Evolutionary conservation across 2,797 vertebrate species (phyloP), one percentile per base, ranked within the genome.

Genomic region (Lateolabrax maculatus): DNA sequence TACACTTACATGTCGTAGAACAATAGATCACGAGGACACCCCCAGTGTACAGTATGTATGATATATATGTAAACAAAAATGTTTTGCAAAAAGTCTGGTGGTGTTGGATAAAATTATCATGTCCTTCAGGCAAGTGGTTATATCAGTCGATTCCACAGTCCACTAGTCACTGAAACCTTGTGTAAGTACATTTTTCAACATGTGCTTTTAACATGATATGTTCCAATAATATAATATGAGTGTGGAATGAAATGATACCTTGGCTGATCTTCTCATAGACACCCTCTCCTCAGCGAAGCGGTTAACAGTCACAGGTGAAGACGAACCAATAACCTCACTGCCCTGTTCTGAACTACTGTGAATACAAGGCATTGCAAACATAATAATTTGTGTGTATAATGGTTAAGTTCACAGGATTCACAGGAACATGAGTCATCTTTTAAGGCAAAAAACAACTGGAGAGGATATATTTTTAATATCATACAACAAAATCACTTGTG

Each of bases 181-280:
- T 36, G 11, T 31, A 71, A 25, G 43, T 13, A 27, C 1, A 8
- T 21, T 46, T 5, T 48, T n/a, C 11, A 16, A 49, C 27, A n/a
- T n/a, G n/a, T n/a, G n/a, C n/a, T n/a, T n/a, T 49, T 11, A 12
- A 53, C 2, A 15, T n/a, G 7, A 16, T 49, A 37, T n/a, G 9
- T 63, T 53, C 6, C 10, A 19, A 6, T 37, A 0, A 3, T 46
- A n/a, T 52, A 18, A 56, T 39, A 23, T 34, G 15, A 36, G 6
- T 37, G 13, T 46, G 31, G 68, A 56, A 60, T 70, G 7, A 73
- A 9, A 48, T 29, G 7, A 61, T 90, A 95, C 95, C 95, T 94
- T 95, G 72, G 85, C 85, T 10, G 89, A 69, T 87, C 92, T 92
- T 71, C 94, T 95, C 62, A 94, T 78, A 4, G 94, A 91, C 66